phyloP scores from a whole-genome alignment of 2,888 invertebrate species.

The Trichacis sp. region DNA sequence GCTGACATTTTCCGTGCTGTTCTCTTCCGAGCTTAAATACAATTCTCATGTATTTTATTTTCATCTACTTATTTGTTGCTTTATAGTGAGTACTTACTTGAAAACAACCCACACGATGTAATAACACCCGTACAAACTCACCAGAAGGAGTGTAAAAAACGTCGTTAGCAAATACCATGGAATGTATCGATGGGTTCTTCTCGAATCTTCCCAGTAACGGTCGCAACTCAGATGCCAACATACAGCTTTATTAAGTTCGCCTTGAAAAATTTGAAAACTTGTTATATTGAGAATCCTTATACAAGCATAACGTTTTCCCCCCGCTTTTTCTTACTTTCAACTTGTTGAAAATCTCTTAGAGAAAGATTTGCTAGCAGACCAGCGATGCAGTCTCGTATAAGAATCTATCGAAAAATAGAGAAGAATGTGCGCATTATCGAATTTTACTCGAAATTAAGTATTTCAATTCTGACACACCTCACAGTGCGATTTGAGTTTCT shows the following conservation, averaged over 20 bases:
- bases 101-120: conserved; percentile 93
- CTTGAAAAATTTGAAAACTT: too few species aligned
- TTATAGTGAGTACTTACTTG: too few species aligned
- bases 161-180: conserved; percentile 85
- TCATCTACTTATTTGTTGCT: too few species aligned
- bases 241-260: conserved; percentile 88
- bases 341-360: conserved; percentile 85
- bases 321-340: conserved; percentile 88
- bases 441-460: too few species aligned
- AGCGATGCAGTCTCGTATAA: conserved; percentile 86
- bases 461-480: too few species aligned
- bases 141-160: conserved; percentile 82
- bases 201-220: conserved; percentile 89
- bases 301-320: too few species aligned
- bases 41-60: too few species aligned
- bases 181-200: conserved; percentile 80
- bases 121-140: conserved; percentile 89
- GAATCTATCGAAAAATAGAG: conserved; percentile 72
- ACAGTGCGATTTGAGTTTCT: conserved; percentile 79
- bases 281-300: too few species aligned
- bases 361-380: conserved; percentile 84
- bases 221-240: conserved; percentile 95
- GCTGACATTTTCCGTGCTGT: conserved; percentile 44
- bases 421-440: too few species aligned
- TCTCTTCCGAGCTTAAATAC: conserved; percentile 37